phyloP scores from a whole-genome alignment of 2,888 invertebrate species.

The Drosophila lacicola region DNA sequence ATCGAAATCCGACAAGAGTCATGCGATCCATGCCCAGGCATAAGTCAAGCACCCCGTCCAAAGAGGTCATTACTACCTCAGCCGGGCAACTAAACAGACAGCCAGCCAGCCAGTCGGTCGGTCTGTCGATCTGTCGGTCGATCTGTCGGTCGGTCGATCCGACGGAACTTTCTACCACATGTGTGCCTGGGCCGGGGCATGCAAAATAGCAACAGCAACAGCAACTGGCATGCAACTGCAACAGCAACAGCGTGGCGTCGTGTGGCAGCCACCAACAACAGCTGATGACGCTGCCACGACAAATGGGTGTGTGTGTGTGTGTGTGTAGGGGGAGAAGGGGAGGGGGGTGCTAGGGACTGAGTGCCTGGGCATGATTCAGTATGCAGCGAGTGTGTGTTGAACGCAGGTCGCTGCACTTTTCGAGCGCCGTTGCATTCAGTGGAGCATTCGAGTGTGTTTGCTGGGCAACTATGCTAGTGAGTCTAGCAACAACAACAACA shows the following conservation, averaged over 20 bases:
- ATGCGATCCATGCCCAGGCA: constrained; percentile 47
- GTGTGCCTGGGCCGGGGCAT: constrained; percentile 56
- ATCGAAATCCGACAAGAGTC: constrained; percentile 20
- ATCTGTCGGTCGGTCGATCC: constrained; percentile 32
- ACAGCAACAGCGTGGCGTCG: constrained; percentile 3
- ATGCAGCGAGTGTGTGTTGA: constrained; percentile 44
- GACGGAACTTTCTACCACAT: constrained; percentile 75
- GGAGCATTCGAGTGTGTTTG: constrained; percentile 76
- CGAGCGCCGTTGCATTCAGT: constrained; percentile 57
- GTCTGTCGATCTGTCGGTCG: constrained; percentile 23
- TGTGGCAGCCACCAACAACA: constrained; percentile 43
- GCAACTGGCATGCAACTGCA: constrained; percentile 28
- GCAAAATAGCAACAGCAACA: constrained; percentile 64
- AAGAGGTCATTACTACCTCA: constrained; percentile 73
- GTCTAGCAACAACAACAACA: constrained; percentile 52
- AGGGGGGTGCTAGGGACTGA: not conserved
- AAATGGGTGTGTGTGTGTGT: constrained; percentile 2
- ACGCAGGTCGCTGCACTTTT: constrained; percentile 74
- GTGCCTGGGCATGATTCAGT: constrained; percentile 25
- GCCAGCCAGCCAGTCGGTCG: constrained; percentile 15
- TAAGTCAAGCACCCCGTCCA: constrained; percentile 69
- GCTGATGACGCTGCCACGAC: constrained; percentile 37
- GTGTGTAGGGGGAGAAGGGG: not conserved
- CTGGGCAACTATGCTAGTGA: constrained; percentile 80
- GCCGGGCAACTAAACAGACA: constrained; percentile 6